Base-by-base conservation (phyloP, 2,113 vertebrate species). In the Etheostoma cragini region DNA sequence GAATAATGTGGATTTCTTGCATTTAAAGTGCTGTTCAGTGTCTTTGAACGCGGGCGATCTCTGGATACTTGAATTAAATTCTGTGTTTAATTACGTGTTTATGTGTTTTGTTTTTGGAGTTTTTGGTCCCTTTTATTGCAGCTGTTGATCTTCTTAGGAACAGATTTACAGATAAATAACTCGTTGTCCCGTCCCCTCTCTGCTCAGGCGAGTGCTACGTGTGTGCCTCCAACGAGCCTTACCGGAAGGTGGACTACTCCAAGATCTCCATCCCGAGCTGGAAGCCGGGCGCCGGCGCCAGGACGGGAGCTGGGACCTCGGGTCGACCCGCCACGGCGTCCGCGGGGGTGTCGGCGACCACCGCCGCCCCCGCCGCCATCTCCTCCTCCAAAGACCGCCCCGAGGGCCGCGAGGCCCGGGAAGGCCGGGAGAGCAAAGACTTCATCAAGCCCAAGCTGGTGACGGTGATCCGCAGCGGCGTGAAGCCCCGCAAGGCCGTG, bases 381-480 rank as follows among this genome's bases (percentile, higher is more conserved):
- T n/a, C n/a, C 30, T 30, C 66, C 64, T 0, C 72, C 57, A 91
- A 53, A 53, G 92, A 93, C 0, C 85, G 87, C 0, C 45, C 67
- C 0, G 91, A 91, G 1, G 21, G 53, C 3, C 82, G 89, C 0
- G 91, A 93, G 58, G 76, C 80, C 38, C 3, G 90, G 0, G 91
- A 93, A 60, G 71, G 80, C 42, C 8, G 89, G 0, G 90, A 93
- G 42, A 89, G 75, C 91, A 93, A 92, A 65, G 92, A 93, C 64
- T 94, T 85, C 78, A 94, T 94, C 93, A 94, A 94, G 22, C 93
- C 92, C 72, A 94, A 94, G 53, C 87, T 94, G 85, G 93, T 94
- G 90, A 94, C 93, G 65, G 93, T 94, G 87, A 93, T 94, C 65
- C 91, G 93, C 47, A 93, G 93, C 56, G 93, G 93, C 6, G 91